A percentile compares a stretch with the other conserved stretches of the same genome.
These are phyloP conservation scores for Apamea anceps DNA, from an alignment of 2,888 invertebrate genomes.

Conservation along the genomic window DNA sequence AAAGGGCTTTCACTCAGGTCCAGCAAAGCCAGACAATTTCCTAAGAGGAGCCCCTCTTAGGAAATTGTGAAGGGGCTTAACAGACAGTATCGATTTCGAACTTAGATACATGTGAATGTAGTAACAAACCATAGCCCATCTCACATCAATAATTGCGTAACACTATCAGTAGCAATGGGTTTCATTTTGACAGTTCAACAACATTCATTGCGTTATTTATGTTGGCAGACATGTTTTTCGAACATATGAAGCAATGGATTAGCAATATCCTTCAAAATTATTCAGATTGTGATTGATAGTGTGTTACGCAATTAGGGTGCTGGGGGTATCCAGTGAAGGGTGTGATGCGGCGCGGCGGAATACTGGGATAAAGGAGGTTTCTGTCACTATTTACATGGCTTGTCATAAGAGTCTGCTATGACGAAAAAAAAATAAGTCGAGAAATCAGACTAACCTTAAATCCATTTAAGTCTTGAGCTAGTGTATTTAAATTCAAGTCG, in stretches of 20 bases:
- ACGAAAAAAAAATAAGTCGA: not conserved
- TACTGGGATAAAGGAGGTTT: not conserved
- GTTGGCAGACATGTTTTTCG: no score
- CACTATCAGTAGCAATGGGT: not conserved
- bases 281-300: no score
- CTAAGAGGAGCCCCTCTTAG: no score
- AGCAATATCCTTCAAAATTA: no score
- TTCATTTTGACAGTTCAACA: no score
- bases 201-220: no score
- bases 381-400: not conserved
- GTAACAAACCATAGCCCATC: not conserved
- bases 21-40: not conserved
- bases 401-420: not conserved
- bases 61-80: no score
- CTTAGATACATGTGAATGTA: not conserved
- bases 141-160: not conserved
- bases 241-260: no score
- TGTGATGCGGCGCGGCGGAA: not conserved
- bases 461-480: conserved; percentile 95
- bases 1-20: not conserved
- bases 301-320: no score
- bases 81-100: not conserved
- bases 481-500: conserved; percentile 94
- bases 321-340: not conserved
- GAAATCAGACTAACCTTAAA: conserved; percentile 92